phyloP scores from a whole-genome alignment of 2,888 invertebrate genomes.

The Orthosia cruda region DNA sequence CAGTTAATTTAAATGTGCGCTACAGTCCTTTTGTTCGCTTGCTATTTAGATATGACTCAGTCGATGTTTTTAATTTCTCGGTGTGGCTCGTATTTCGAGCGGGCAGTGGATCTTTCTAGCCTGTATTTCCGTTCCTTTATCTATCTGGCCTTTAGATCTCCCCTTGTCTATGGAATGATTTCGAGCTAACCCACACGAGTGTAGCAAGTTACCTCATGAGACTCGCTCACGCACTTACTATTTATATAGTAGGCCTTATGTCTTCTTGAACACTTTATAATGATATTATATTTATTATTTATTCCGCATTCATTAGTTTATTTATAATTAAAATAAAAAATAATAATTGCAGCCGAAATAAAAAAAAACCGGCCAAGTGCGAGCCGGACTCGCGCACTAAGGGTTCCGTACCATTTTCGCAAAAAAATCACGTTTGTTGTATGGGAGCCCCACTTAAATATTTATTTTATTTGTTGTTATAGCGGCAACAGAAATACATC shows the following conservation, averaged over 20 bases:
- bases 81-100: constrained; percentile 53
- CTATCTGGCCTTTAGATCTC: constrained; percentile 56
- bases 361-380: neutral
- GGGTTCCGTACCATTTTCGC: no score
- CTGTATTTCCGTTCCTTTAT: constrained; percentile 55
- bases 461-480: no score
- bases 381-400: no score
- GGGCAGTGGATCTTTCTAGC: constrained; percentile 44
- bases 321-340: constrained; percentile 6
- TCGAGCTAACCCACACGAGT: constrained; percentile 62
- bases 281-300: constrained; percentile 23
- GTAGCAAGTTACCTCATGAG: constrained; percentile 42
- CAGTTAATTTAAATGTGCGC: constrained; percentile 20
- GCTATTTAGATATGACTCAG: neutral
- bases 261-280: constrained; percentile 24
- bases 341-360: neutral
- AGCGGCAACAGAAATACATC: no score
- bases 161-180: constrained; percentile 58
- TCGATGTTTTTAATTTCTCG: constrained; percentile 22
- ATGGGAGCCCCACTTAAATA: no score
- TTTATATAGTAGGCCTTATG: constrained; percentile 29
- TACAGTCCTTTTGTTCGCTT: constrained; percentile 16
- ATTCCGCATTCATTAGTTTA: constrained; percentile 5
- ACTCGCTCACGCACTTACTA: constrained; percentile 43
- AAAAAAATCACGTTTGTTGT: no score